Base-by-base conservation (phyloP, 2,888 invertebrate genomes). In the Linhomoeus sp. region DNA sequence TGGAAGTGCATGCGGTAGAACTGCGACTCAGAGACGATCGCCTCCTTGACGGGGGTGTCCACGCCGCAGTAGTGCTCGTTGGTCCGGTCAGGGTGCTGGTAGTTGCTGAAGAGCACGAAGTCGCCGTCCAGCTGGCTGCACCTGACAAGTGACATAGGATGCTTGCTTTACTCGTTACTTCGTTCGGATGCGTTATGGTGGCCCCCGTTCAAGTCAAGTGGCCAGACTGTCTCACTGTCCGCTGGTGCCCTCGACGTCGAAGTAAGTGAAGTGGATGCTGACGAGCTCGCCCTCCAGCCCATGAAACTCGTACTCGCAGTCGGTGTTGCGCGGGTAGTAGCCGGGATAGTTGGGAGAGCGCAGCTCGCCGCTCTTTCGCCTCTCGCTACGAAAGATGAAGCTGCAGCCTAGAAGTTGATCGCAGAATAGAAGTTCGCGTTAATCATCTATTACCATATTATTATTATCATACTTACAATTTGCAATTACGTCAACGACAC, bases 41-140 rank as follows among this genome's bases (percentile, higher is more conserved):
- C 48, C 36, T 41, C 35, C 24, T 35, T 41, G 29, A 24, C 23
- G 41, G 46, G 46, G 3, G 26, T 41, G 14, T 33, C 24, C 3
- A 79, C 78, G 9, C 90, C 90, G 66, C 92, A 94, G 66, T 83
- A 80, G 60, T 84, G 76, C 43, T 79, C 76, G 67, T 81, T 84
- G 67, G 86, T 85, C 61, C 82, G 75, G 70, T 94, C 92, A 56
- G 79, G 76, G 52, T 81, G 77, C 74, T 82, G 77, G 65, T 80
- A 86, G 72, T 92, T 94, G 42, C 88, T 88, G 70, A 94, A 87
- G 67, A 90, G 85, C 45, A 94, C 82, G 68, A 81, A 90, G 69
- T 94, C 94, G 62, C 88, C 90, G 40, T 85, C 83, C 2, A 77
- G 76, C 49, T 81, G 80, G 60, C 83, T 82, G 66, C 92, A 94